Conservation (phyloP, 2,888 invertebrate species). For the Glaucopsyche alexis region DNA sequence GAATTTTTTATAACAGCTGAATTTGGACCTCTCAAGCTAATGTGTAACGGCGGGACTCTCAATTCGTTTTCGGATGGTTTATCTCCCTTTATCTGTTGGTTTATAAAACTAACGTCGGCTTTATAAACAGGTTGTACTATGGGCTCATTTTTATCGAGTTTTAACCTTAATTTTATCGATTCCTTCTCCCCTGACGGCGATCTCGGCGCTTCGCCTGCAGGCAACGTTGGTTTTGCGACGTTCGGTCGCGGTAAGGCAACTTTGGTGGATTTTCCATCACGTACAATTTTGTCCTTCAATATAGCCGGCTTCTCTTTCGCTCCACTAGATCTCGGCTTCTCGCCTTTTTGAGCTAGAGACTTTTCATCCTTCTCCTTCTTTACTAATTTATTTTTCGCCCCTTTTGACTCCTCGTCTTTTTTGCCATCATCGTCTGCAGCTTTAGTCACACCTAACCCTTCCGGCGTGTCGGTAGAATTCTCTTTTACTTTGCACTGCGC, state of each 20-base stretch:
- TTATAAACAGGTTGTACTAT: slow-evolving; percentile 88
- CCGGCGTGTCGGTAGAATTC: slow-evolving; percentile 66
- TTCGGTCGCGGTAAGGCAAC: slow-evolving; percentile 62
- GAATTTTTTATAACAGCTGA: slow-evolving; percentile 91
- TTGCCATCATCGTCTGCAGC: slow-evolving; percentile 56
- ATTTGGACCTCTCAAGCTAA: slow-evolving; percentile 90
- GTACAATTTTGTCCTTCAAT: slow-evolving; percentile 66
- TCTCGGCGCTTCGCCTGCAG: slow-evolving; percentile 55
- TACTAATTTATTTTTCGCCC: slow-evolving; percentile 43
- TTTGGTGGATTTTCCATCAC: slow-evolving; percentile 66
- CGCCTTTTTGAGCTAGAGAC: slow-evolving; percentile 59
- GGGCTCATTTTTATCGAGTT: slow-evolving; percentile 91
- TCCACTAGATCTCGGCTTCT: slow-evolving; percentile 61
- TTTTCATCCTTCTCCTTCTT: slow-evolving; percentile 60
- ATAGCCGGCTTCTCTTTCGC: slow-evolving; percentile 68
- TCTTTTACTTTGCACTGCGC: slow-evolving; percentile 64
- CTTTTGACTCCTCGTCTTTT: slow-evolving; percentile 50
- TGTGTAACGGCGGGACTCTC: slow-evolving; percentile 92
- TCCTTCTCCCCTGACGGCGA: slow-evolving; percentile 79
- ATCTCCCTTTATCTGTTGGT: slow-evolving; percentile 72
- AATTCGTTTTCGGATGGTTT: slow-evolving; percentile 83
- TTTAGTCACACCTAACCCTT: slow-evolving; percentile 80
- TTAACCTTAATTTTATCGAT: slow-evolving; percentile 90
- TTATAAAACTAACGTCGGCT: slow-evolving; percentile 87
- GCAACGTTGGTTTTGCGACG: slow-evolving; percentile 51